These are phyloP conservation scores for Trichonephila inaurata DNA, from an alignment of 1,140 invertebrate species.

Conservation along the genomic window DNA sequence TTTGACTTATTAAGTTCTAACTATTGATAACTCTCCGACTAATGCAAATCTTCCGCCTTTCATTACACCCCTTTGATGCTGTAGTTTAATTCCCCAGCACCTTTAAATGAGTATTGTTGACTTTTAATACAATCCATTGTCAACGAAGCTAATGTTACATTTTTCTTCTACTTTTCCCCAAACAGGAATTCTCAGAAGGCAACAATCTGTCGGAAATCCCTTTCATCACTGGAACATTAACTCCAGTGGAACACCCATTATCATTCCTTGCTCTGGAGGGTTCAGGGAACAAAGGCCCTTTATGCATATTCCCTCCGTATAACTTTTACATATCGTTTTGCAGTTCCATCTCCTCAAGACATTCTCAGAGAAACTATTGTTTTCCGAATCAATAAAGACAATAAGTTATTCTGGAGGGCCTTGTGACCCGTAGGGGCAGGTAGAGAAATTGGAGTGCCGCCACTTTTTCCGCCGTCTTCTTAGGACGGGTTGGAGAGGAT, in stretches of 20 bases:
- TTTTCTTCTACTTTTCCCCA: not conserved
- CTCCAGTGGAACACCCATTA: not conserved
- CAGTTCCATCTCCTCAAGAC: not conserved
- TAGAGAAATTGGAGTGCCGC: conserved; percentile 55
- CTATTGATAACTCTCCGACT: not conserved
- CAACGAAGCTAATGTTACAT: not conserved
- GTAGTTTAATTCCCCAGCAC: not conserved
- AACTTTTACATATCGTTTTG: conserved; percentile 19
- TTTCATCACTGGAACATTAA: conserved; percentile 1
- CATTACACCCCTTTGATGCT: not conserved
- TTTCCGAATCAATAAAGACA: conserved; percentile 68
- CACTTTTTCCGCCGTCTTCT: conserved; percentile 56
- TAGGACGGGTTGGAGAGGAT: not conserved
- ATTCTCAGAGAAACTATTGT: conserved; percentile 53
- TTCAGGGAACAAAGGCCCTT: not conserved
- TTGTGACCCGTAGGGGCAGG: not conserved
- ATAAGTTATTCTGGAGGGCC: conserved; percentile 66
- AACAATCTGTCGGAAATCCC: conserved; percentile 6
- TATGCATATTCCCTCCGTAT: not conserved
- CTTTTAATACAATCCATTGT: conserved; percentile 3
- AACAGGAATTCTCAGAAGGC: not conserved
- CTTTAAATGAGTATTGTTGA: not conserved
- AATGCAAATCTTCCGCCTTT: not conserved
- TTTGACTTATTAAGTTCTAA: not conserved
- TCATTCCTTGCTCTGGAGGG: not conserved